A percentile compares a stretch with the other conserved stretches of the same genome.
phyloP scores from a whole-genome alignment of 2,113 vertebrate species.

The Caracal caracal region DNA sequence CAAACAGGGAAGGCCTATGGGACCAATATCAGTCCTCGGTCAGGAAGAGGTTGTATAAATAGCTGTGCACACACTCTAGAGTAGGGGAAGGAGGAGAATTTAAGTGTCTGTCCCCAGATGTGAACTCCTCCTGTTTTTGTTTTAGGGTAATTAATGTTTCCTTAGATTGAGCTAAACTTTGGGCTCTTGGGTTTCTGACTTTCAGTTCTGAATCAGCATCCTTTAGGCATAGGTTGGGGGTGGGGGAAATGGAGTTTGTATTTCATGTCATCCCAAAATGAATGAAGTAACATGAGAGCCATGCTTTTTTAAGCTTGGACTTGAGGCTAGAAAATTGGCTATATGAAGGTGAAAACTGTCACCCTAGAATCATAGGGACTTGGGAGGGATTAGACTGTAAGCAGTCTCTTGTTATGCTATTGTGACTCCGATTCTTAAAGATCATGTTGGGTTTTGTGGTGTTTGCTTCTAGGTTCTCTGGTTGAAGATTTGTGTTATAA shows the following conservation, averaged over 20 bases:
- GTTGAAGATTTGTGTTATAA: background rate
- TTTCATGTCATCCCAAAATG: slow-evolving; percentile 72
- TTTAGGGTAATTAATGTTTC: slow-evolving; percentile 85
- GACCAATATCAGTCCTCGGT: background rate
- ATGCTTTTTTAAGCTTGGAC: slow-evolving; percentile 46
- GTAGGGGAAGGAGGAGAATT: slow-evolving; percentile 56
- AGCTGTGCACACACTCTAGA: slow-evolving; percentile 55
- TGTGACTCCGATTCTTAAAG: background rate
- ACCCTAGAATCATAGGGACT: background rate
- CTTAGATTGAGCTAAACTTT: slow-evolving; percentile 73
- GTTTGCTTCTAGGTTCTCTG: background rate
- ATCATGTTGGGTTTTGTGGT: background rate
- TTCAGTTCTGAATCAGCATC: slow-evolving; percentile 67
- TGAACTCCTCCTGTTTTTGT: slow-evolving; percentile 81
- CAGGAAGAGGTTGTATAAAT: slow-evolving; percentile 61
- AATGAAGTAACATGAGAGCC: slow-evolving; percentile 64
- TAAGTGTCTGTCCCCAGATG: slow-evolving; percentile 78
- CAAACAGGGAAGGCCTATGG: background rate
- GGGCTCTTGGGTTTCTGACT: slow-evolving; percentile 73
- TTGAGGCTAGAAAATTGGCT: slow-evolving; percentile 50
- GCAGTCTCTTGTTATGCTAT: background rate
- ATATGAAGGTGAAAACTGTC: background rate
- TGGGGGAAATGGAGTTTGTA: slow-evolving; percentile 61
- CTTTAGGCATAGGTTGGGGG: slow-evolving; percentile 39
- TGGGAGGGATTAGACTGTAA: background rate